Conservation (phyloP, 1,140 invertebrate genomes). For the Drosophila orosa region DNA sequence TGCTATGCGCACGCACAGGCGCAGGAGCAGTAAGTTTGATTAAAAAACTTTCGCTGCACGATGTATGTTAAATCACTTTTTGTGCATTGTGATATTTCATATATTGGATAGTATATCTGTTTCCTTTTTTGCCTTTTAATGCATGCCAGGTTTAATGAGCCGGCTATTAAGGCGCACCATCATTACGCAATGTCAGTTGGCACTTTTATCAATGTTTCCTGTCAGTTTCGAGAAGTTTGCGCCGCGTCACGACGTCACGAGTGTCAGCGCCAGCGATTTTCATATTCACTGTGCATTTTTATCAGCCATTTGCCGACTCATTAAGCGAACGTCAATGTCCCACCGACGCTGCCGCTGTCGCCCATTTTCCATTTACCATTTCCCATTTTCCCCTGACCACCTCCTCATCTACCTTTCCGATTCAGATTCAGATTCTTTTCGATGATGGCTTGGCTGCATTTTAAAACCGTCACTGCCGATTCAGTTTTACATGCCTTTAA, state of each 20-base stretch:
- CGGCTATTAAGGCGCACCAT: constrained; percentile 72
- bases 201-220: constrained; percentile 79
- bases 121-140: constrained; percentile 7
- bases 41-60: constrained; percentile 57
- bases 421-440: constrained; percentile 15
- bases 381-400: constrained; percentile 12
- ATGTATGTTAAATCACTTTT: constrained; percentile 46
- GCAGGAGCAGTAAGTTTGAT: constrained; percentile 49
- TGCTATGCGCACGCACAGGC: constrained; percentile 2
- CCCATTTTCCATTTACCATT: constrained; percentile 20
- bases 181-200: constrained; percentile 69
- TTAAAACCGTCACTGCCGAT: constrained; percentile 79
- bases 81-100: constrained; percentile 49
- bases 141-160: constrained; percentile 52
- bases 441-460: constrained; percentile 69
- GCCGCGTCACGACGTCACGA: constrained; percentile 62
- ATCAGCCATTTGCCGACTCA: constrained; percentile 83
- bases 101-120: not conserved
- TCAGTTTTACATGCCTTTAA: constrained; percentile 84
- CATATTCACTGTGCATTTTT: constrained; percentile 75
- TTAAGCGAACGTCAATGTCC: constrained; percentile 61
- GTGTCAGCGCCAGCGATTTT: constrained; percentile 68
- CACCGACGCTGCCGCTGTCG: not conserved
- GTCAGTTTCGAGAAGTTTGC: constrained; percentile 72
- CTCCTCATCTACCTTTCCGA: constrained; percentile 5